phyloP scores from a whole-genome alignment of 1,140 invertebrate genomes.

The Macrobrachium nipponense region DNA sequence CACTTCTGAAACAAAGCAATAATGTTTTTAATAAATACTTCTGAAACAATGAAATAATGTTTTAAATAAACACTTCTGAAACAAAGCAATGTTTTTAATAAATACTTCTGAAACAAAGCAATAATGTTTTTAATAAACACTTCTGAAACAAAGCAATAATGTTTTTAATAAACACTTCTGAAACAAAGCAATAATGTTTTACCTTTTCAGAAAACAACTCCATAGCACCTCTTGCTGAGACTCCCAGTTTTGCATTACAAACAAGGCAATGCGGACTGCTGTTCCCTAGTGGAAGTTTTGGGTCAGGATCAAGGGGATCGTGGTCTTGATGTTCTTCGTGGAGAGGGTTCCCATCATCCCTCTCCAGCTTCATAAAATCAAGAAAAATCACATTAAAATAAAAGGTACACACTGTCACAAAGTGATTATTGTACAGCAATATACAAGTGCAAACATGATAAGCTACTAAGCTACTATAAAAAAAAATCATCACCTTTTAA shows the following conservation, averaged over 20 bases:
- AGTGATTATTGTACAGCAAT: too few species aligned
- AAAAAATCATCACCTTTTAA: too few species aligned
- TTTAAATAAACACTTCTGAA: too few species aligned
- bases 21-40: too few species aligned
- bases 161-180: neutral
- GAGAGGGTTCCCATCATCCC: neutral
- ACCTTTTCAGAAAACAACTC: constrained; percentile 57
- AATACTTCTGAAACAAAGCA: too few species aligned
- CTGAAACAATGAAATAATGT: too few species aligned
- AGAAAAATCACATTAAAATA: neutral
- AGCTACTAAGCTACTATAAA: too few species aligned
- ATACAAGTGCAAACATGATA: too few species aligned
- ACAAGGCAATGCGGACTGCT: constrained; percentile 54
- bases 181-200: neutral
- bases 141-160: neutral
- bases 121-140: too few species aligned
- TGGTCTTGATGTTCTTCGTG: neutral
- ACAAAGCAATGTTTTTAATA: too few species aligned
- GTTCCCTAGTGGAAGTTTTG: neutral
- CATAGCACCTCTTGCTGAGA: constrained; percentile 61
- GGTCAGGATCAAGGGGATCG: neutral
- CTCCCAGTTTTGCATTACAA: constrained; percentile 60
- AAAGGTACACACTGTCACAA: too few species aligned
- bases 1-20: too few species aligned
- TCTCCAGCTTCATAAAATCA: neutral